phyloP scores from a whole-genome alignment of 92 coral and sea anemone species.

The Desmophyllum pertusum region DNA sequence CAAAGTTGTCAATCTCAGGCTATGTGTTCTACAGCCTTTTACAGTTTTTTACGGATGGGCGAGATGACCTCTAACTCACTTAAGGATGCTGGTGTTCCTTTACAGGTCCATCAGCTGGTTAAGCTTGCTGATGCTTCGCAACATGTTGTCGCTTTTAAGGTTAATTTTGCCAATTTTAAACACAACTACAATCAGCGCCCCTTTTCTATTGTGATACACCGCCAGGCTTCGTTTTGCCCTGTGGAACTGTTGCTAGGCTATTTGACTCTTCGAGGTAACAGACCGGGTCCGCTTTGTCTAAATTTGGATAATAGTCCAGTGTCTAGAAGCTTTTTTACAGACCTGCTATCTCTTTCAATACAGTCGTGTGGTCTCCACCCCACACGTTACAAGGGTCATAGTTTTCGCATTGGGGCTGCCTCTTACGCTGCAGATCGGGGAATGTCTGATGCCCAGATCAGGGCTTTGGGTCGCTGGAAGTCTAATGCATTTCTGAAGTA shows the following conservation, averaged over 20 bases:
- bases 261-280: constrained; percentile 17
- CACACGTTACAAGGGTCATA: constrained; percentile 36
- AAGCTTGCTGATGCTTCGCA: constrained; percentile 16
- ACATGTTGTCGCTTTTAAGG: constrained; percentile 23
- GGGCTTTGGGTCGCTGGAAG: constrained; percentile 51
- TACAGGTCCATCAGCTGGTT: constrained; percentile 34
- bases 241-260: constrained; percentile 20
- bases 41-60: constrained; percentile 40
- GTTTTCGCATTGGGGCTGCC: constrained; percentile 60
- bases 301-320: constrained; percentile 20
- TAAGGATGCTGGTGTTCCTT: constrained; percentile 7
- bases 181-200: constrained; percentile 49
- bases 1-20: constrained; percentile 31
- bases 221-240: constrained; percentile 26
- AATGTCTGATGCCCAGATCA: constrained; percentile 47
- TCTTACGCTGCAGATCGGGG: constrained; percentile 53
- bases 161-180: constrained; percentile 25
- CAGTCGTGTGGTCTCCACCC: constrained; percentile 36
- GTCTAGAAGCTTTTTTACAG: constrained; percentile 26
- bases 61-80: constrained; percentile 31
- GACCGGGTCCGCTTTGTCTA: constrained; percentile 29
- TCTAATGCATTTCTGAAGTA: constrained; percentile 51
- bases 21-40: constrained; percentile 51
- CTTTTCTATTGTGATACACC: constrained; percentile 35
- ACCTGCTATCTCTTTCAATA: constrained; percentile 7